Conservation (phyloP, 2,888 invertebrate genomes). For the Lithosia quadra region DNA sequence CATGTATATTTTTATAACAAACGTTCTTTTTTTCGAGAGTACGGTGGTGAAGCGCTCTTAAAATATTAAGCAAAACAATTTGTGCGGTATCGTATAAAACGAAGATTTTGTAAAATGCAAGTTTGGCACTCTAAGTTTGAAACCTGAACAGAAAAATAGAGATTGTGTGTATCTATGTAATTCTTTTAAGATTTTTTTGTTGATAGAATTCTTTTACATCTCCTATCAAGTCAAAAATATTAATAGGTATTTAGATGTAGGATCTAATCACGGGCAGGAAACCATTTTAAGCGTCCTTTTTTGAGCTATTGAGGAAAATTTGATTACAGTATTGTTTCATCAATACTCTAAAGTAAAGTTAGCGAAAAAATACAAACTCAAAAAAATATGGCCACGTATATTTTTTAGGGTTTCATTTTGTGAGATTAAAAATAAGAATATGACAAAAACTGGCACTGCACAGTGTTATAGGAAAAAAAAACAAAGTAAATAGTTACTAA, state of each 20-base stretch:
- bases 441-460: too few species aligned
- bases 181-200: too few species aligned
- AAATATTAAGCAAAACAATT: constrained; percentile 34
- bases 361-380: too few species aligned
- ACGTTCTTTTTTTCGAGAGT: background rate
- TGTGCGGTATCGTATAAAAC: constrained; percentile 32
- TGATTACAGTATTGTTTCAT: background rate
- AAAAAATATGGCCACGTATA: too few species aligned
- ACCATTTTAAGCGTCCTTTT: too few species aligned
- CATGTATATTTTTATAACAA: background rate
- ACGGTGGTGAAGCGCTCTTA: constrained; percentile 33
- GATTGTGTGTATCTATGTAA: background rate
- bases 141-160: constrained; percentile 49
- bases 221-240: too few species aligned
- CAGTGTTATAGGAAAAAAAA: too few species aligned
- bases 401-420: too few species aligned
- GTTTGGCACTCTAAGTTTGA: constrained; percentile 48
- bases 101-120: constrained; percentile 25
- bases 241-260: too few species aligned
- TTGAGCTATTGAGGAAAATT: background rate
- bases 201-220: too few species aligned
- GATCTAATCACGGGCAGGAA: background rate
- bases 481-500: background rate
- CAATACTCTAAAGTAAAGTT: background rate
- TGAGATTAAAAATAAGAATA: too few species aligned